These are phyloP conservation scores for Delichon dasypus DNA, from an alignment of 2,797 vertebrate genomes.

Conservation along the genomic window DNA sequence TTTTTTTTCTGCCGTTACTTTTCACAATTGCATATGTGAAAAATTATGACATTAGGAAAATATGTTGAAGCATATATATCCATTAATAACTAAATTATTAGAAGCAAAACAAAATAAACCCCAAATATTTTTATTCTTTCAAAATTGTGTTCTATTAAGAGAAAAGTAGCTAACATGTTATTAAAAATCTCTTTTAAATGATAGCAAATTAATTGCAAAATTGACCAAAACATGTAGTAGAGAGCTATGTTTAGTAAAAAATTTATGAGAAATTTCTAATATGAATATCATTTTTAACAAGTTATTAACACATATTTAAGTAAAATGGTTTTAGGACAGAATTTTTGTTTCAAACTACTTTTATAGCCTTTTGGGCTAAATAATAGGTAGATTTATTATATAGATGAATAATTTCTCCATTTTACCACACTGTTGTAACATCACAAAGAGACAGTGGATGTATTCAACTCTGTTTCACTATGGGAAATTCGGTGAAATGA, in stretches of 20 bases:
- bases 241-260: not conserved
- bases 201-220: not conserved
- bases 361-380: not conserved
- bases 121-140: not conserved
- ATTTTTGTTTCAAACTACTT: not conserved
- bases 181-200: not conserved
- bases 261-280: not conserved
- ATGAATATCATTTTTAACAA: not conserved
- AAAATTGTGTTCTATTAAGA: not conserved
- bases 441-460: not conserved
- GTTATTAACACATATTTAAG: not conserved
- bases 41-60: not conserved
- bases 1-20: not conserved
- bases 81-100: not conserved
- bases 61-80: not conserved
- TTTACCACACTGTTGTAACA: not conserved
- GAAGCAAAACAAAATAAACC: not conserved
- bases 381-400: not conserved
- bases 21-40: not conserved
- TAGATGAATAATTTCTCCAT: not conserved
- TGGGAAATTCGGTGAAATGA: not conserved
- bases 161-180: not conserved
- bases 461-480: not conserved
- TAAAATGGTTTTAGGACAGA: not conserved
- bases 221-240: not conserved